Percentiles rank a stretch among this genome's conserved stretches.
These are phyloP conservation scores for Corydoras sp. DNA, from an alignment of 2,113 vertebrate genomes.

Conservation along the genomic window DNA sequence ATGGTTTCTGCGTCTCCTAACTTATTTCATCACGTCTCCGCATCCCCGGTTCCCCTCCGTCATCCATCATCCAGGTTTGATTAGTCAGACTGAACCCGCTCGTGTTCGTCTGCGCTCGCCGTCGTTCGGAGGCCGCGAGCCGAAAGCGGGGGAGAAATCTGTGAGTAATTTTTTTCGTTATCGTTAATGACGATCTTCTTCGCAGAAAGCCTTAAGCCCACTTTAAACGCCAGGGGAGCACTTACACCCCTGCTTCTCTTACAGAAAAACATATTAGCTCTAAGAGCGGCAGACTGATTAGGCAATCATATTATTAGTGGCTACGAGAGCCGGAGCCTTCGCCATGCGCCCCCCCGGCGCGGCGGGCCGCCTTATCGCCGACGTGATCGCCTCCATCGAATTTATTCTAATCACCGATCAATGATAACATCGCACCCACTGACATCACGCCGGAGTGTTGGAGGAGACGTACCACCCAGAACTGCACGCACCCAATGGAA, in stretches of 20 bases:
- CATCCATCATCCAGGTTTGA: neutral
- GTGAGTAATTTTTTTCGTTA: conserved; percentile 64
- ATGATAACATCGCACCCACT: conserved; percentile 53
- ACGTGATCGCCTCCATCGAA: conserved; percentile 44
- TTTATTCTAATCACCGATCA: conserved; percentile 20
- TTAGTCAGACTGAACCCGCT: conserved; percentile 4
- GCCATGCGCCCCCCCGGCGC: conserved; percentile 43
- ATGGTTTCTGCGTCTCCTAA: neutral
- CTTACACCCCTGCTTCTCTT: conserved; percentile 40
- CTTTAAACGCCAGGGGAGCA: conserved; percentile 35
- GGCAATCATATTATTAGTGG: conserved; percentile 55
- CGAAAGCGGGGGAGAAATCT: conserved; percentile 51
- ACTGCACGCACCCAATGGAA: conserved; percentile 7
- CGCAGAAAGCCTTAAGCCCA: conserved; percentile 26
- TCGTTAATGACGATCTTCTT: conserved; percentile 46
- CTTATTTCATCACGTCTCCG: neutral
- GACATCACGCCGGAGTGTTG: conserved; percentile 31
- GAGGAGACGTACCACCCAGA: conserved; percentile 33
- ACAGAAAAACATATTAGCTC: conserved; percentile 49
- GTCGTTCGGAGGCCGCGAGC: conserved; percentile 23
- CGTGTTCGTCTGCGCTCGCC: conserved; percentile 16
- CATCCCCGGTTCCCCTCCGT: too few species aligned
- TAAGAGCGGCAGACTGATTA: conserved; percentile 59
- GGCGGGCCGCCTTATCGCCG: conserved; percentile 50
- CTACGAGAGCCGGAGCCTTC: conserved; percentile 41